Base-by-base conservation (phyloP, 1,140 invertebrate genomes). In the Ruditapes philippinarum region DNA sequence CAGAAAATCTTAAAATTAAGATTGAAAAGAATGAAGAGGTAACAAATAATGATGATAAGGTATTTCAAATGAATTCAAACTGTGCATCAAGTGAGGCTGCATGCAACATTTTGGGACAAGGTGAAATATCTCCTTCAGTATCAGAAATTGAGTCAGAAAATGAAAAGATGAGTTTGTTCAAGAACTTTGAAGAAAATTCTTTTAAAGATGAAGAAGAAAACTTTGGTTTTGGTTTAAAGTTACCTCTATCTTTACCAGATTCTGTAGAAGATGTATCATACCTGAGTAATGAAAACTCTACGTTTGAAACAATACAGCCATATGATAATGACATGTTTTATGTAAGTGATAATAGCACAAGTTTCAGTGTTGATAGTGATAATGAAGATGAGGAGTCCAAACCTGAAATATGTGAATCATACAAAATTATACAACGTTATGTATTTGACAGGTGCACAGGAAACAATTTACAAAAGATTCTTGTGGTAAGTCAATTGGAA, bases 401-500 rank as follows among this genome's bases (percentile, higher is more conserved):
- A 49, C 4, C 1, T 11, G 28, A 5, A 49, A n/a, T 11, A 31
- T 78, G n/a, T 51, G 14, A 78, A 11, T 31, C 42, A 22, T 78
- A 78, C 28, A 78, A 22, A 17, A 78, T 78, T 33, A 31, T 78
- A 38, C 12, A 31, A 36, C 25, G n/a, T 7, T 51, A 36, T 31
- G 3, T 1, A 0, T 22, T 78, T 22, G 45, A 49, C 25, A 36
- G 49, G 12, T 78, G 74, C 28, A 78, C 74, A 9, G 74, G 74
- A 36, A 51, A 22, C 19, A 51, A 31, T 31, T 5, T 54, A 14
- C 74, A 78, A 38, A 78, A n/a, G n/a, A 1, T 78, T 0, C 19
- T 78, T 49, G 54, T 78, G 74, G 74, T 78, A 38, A 51, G 74
- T 78, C 7, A 57, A n/a, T n/a, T n/a, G n/a, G n/a, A n/a, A n/a